phyloP scores from a whole-genome alignment of 2,797 vertebrate species.

The Kryptolebias ocellatus region DNA sequence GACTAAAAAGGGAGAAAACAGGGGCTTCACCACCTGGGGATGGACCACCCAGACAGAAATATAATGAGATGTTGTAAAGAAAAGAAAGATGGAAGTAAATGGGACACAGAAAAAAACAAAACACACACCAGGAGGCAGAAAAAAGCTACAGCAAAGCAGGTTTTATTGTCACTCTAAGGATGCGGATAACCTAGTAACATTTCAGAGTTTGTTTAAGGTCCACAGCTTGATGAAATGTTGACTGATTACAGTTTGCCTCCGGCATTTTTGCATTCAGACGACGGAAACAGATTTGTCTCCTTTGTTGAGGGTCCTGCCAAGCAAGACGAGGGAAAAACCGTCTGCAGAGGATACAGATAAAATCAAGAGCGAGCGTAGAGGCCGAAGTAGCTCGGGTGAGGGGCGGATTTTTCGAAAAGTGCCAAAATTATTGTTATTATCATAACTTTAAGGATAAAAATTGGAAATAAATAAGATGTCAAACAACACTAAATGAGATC shows the following conservation, averaged over 20 bases:
- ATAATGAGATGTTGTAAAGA: not conserved
- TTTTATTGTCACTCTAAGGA: slow-evolving; percentile 7
- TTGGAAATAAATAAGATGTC: slow-evolving; percentile 16
- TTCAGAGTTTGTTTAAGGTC: slow-evolving; percentile 17
- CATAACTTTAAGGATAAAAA: slow-evolving; percentile 6
- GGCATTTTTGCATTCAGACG: not conserved
- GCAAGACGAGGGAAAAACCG: slow-evolving; percentile 1
- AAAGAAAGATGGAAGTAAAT: not conserved
- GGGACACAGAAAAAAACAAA: slow-evolving; percentile 6
- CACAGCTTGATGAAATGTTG: slow-evolving; percentile 21
- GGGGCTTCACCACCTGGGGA: slow-evolving; percentile 21
- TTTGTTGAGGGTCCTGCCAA: not conserved
- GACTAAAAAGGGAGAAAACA: slow-evolving; percentile 4
- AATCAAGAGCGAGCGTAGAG: slow-evolving; percentile 14
- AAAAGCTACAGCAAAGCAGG: slow-evolving; percentile 7
- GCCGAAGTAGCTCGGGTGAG: not conserved
- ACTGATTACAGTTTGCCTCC: slow-evolving; percentile 5
- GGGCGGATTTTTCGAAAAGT: slow-evolving; percentile 2
- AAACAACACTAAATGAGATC: slow-evolving; percentile 15
- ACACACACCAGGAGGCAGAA: not conserved
- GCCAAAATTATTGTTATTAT: slow-evolving; percentile 34
- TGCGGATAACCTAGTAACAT: slow-evolving; percentile 11
- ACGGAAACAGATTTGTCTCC: slow-evolving; percentile 19
- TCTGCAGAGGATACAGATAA: slow-evolving; percentile 22
- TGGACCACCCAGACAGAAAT: slow-evolving; percentile 39